These are phyloP conservation scores for Pammene aurita DNA, from an alignment of 2,888 invertebrate species.

Conservation along the genomic window DNA sequence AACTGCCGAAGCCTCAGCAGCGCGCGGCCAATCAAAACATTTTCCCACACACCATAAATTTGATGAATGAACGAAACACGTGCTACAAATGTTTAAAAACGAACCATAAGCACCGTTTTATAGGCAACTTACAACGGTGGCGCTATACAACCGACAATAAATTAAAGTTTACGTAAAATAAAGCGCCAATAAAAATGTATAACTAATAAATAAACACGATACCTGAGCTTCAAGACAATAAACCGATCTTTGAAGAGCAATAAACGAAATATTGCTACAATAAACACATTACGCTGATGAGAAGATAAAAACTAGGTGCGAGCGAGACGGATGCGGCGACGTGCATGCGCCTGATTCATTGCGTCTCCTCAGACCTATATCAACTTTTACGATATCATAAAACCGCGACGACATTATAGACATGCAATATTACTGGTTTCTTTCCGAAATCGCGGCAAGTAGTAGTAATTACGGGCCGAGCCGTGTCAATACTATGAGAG, in stretches of 20 bases:
- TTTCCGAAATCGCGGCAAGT: conserved; percentile 75
- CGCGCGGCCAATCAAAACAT: conserved; percentile 70
- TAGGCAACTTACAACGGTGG: conserved; percentile 81
- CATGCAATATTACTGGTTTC: conserved; percentile 76
- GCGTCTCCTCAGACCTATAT: conserved; percentile 67
- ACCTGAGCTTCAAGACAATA: conserved; percentile 82
- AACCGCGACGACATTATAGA: conserved; percentile 68
- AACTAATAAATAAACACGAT: conserved; percentile 84
- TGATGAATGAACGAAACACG: conserved; percentile 83
- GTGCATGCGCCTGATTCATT: conserved; percentile 49
- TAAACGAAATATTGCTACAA: conserved; percentile 83
- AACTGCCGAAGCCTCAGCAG: conserved; percentile 46
- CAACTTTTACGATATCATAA: conserved; percentile 80
- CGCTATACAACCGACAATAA: conserved; percentile 80
- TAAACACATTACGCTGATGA: conserved; percentile 82
- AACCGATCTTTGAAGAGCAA: conserved; percentile 78
- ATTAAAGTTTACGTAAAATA: conserved; percentile 83
- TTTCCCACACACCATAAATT: conserved; percentile 82
- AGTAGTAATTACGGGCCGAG: conserved; percentile 74
- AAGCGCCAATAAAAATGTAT: conserved; percentile 83
- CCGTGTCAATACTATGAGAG: conserved; percentile 74
- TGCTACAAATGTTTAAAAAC: conserved; percentile 82
- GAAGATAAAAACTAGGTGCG: conserved; percentile 69
- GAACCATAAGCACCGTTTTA: conserved; percentile 81
- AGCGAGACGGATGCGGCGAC: conserved; percentile 44